Conservation (phyloP, 2,888 invertebrate genomes). For the Hirtodrosophila cameraria region DNA sequence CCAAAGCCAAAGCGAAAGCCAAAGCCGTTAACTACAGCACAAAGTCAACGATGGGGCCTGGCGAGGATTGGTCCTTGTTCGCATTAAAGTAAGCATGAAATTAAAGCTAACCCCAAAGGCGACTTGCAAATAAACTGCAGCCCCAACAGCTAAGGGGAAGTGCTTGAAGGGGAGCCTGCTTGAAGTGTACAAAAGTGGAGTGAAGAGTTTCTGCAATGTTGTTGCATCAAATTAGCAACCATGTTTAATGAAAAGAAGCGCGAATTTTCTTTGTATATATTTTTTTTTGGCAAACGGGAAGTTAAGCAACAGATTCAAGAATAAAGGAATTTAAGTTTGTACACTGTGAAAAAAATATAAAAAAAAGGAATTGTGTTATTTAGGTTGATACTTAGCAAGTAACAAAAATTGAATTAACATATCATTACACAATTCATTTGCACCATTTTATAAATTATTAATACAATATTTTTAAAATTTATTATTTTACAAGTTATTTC, state of each 20-base stretch:
- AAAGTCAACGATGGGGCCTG: conserved; percentile 57
- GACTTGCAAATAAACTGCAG: conserved; percentile 68
- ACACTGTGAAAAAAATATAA: conserved; percentile 18
- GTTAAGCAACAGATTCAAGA: conserved; percentile 27
- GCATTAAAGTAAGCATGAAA: conserved; percentile 83
- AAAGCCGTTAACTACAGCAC: conserved; percentile 77
- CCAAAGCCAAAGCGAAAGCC: conserved; percentile 27
- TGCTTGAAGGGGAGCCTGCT: neutral
- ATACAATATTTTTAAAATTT: too few relatives aligned
- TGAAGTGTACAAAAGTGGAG: neutral
- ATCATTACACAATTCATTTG: too few relatives aligned
- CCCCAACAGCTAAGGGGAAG: conserved; percentile 11
- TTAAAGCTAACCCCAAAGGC: conserved; percentile 78
- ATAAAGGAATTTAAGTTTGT: conserved; percentile 11
- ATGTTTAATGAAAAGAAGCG: conserved; percentile 67
- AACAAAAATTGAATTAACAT: too few relatives aligned
- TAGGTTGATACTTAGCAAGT: too few relatives aligned
- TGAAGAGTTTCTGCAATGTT: conserved; percentile 60
- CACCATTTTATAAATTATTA: too few relatives aligned
- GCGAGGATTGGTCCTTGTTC: conserved; percentile 52
- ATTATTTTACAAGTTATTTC: too few relatives aligned
- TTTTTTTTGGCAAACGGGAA: conserved; percentile 41
- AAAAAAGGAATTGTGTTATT: too few relatives aligned
- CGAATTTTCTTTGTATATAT: conserved; percentile 37
- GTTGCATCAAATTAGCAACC: conserved; percentile 75